Base-by-base conservation (phyloP, 2,113 vertebrate species). In the Syngnathus scovelli region DNA sequence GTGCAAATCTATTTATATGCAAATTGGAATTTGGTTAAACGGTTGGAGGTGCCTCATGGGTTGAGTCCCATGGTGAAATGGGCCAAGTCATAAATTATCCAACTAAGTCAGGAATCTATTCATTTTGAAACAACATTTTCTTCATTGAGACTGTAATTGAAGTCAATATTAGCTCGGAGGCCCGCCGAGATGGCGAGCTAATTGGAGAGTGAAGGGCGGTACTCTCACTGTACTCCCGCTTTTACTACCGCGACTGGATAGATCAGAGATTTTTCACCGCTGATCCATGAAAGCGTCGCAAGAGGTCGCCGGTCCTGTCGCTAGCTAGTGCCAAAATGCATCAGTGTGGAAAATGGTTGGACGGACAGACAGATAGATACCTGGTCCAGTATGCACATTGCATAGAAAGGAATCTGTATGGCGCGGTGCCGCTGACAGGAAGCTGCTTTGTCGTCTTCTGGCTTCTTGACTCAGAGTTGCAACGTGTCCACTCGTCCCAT, bases 1-100 rank as follows among this genome's bases (percentile, higher is more conserved):
- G 77, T 84, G 83, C 84, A 92, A 92, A 92, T 93, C 93, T 93
- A 95, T 98, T 95, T 96, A 93, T 94, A 98, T 95, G 94, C 93
- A 96, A 96, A 95, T 96, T 91, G 86, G 86, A 63, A 89, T 89
- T 83, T 89, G 78, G 87, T 93, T 93, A 93, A 86, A 85, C 38
- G 71, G 81, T 84, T 84, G 76, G 77, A 68, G 91, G 91, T 90
- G 88, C 85, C 87, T 83, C 84, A 52, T 79, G 86, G 91, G 89
- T 90, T 86, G 79, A 92, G 86, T 88, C 86, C 85, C 88, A 76
- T 81, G 82, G 83, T 84, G 89, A 89, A 93, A 90, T 88, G 78
- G 91, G 79, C 69, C 83, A 90, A 78, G 91, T 87, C 93, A 93
- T 92, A 94, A 93, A 93, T 95, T 93, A 93, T 93, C 89, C 90